These are phyloP conservation scores for Actinopyga echinites DNA, from an alignment of 53 echinoderm and acorn worm genomes.

Conservation along the genomic window DNA sequence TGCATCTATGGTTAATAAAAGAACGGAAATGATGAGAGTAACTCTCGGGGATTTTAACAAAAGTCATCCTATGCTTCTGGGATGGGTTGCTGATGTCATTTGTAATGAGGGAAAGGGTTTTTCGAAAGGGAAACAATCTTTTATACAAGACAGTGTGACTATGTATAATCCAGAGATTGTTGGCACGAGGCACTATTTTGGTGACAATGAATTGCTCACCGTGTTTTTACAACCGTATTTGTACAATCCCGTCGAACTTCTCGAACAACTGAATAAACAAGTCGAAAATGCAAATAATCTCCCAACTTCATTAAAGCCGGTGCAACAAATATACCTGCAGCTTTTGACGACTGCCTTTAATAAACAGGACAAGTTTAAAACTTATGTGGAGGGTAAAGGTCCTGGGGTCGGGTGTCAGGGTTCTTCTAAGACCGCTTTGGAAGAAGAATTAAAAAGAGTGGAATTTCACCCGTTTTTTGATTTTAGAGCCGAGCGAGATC, in stretches of 20 bases:
- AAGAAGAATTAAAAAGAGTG: not conserved
- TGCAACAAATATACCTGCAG: not conserved
- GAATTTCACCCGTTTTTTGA: not conserved
- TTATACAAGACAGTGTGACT: not conserved
- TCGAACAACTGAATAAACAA: not conserved
- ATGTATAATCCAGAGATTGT: not conserved
- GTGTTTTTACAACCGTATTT: not conserved
- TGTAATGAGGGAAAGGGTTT: not conserved
- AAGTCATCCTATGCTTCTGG: not conserved
- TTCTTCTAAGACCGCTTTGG: not conserved
- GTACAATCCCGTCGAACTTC: not conserved
- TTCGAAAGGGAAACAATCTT: not conserved
- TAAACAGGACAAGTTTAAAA: not conserved
- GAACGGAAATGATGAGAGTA: not conserved
- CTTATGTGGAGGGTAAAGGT: not conserved
- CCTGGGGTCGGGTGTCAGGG: not conserved
- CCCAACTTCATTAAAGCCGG: not conserved
- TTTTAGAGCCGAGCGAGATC: not conserved
- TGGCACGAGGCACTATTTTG: not conserved
- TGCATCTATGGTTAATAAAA: not conserved
- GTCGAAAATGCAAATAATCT: not conserved
- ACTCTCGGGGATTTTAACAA: not conserved
- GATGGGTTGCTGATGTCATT: not conserved
- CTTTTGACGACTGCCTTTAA: not conserved
- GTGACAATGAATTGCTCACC: not conserved